Conservation (phyloP, 2,797 vertebrate species). For the Taenioides sp. region DNA sequence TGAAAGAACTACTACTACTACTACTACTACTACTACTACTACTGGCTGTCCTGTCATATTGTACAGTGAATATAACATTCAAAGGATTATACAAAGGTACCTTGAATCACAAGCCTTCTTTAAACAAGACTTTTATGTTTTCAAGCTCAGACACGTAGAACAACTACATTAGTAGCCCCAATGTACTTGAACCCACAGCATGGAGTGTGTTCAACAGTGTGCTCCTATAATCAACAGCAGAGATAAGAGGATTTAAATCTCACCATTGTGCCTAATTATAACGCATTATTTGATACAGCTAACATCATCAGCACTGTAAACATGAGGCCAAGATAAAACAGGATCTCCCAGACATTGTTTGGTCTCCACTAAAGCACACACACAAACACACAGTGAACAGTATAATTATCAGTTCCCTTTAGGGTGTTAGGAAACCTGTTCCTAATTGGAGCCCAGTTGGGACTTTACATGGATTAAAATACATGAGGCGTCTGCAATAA, state of each 20-base stretch:
- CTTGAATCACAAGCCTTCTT: conserved; percentile 29
- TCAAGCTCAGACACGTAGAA: conserved; percentile 25
- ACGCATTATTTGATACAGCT: conserved; percentile 62
- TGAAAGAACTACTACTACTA: too few species aligned
- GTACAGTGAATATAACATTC: conserved; percentile 40
- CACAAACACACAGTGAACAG: conserved; percentile 73
- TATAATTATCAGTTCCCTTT: conserved; percentile 81
- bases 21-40: too few species aligned
- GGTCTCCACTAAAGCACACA: conserved; percentile 48
- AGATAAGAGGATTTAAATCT: conserved; percentile 61
- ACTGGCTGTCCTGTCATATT: conserved; percentile 10
- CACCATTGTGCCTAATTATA: conserved; percentile 64
- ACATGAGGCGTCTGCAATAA: conserved; percentile 72
- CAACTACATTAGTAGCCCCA: conserved; percentile 32
- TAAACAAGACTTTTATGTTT: conserved; percentile 31
- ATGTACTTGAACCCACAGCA: conserved; percentile 19
- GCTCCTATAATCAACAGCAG: conserved; percentile 51
- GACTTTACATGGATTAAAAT: conserved; percentile 81
- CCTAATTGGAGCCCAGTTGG: conserved; percentile 83
- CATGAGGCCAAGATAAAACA: conserved; percentile 63
- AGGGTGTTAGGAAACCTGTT: conserved; percentile 76
- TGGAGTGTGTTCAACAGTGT: conserved; percentile 19
- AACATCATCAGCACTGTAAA: conserved; percentile 62
- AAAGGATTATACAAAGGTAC: conserved; percentile 21
- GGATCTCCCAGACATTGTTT: conserved; percentile 58